Evolutionary conservation across 2,888 invertebrate genomes (phyloP).

Genomic region (Hyppa rectilinea): DNA sequence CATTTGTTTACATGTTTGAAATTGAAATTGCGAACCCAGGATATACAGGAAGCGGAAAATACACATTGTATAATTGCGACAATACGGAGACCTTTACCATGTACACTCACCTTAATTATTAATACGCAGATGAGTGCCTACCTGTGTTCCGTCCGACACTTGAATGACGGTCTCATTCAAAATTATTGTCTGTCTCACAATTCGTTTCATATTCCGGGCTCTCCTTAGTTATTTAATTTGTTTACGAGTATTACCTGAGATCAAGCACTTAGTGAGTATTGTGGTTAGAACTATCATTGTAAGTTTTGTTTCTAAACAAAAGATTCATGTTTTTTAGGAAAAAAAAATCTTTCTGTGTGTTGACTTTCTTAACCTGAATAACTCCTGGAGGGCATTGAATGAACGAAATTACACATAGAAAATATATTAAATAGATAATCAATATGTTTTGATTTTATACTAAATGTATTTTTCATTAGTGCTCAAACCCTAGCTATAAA

Average conservation of each 20-base stretch:
- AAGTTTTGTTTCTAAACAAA: background rate
- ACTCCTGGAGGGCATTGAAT: background rate
- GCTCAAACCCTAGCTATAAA: background rate
- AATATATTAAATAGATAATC: background rate
- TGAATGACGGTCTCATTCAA: slow-evolving; percentile 73
- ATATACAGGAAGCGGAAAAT: slow-evolving; percentile 43
- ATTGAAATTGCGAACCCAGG: background rate
- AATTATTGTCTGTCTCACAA: slow-evolving; percentile 51
- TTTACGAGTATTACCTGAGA: slow-evolving; percentile 12
- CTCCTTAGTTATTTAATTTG: slow-evolving; percentile 34
- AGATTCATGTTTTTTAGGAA: background rate
- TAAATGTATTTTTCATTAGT: background rate
- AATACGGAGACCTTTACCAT: slow-evolving; percentile 42
- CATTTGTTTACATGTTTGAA: background rate
- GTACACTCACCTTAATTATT: slow-evolving; percentile 72
- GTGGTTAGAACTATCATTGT: background rate
- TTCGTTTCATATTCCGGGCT: slow-evolving; percentile 38
- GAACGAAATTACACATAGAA: background rate
- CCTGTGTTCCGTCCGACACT: slow-evolving; percentile 72
- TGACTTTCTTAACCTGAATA: background rate
- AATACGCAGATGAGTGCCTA: slow-evolving; percentile 71
- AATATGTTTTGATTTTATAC: background rate
- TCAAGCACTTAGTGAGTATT: slow-evolving; percentile 13
- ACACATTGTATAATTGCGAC: slow-evolving; percentile 57
- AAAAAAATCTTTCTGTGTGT: background rate